phyloP scores from a whole-genome alignment of 2,888 invertebrate genomes.

The Metallyticus violacea region DNA sequence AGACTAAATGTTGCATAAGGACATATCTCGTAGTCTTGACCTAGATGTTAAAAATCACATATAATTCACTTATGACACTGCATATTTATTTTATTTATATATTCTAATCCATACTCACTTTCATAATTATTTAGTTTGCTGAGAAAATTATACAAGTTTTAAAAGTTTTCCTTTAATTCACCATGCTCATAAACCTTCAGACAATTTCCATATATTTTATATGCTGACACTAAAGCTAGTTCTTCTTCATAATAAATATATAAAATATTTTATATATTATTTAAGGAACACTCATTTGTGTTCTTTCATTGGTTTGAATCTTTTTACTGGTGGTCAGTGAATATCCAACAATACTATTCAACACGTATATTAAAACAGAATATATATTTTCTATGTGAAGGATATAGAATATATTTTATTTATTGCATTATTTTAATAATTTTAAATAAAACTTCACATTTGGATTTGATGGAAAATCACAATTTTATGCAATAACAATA shows the following conservation, averaged over 20 bases:
- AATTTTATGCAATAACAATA: background rate
- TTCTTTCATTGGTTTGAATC: background rate
- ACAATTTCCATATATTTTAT: too few species aligned
- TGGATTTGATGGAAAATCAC: background rate
- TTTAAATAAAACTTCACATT: too few species aligned
- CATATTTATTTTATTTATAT: background rate
- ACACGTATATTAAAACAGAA: background rate
- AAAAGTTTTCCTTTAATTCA: too few species aligned
- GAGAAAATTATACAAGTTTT: too few species aligned
- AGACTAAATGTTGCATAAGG: slow-evolving; percentile 46
- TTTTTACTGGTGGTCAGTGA: background rate
- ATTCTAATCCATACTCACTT: background rate
- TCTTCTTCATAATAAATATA: too few species aligned
- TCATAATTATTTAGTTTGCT: too few species aligned
- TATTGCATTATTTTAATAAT: too few species aligned
- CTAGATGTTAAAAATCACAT: slow-evolving; percentile 2
- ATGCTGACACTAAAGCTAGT: too few species aligned
- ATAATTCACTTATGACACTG: background rate
- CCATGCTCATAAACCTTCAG: too few species aligned
- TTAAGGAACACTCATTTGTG: background rate
- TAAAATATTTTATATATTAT: background rate
- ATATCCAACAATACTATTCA: background rate
- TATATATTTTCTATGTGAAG: background rate
- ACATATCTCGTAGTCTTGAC: slow-evolving; percentile 43
- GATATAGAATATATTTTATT: background rate